Percentiles rank a stretch among this genome's conserved stretches.
These are phyloP conservation scores for Okapia johnstoni DNA, from an alignment of 2,113 vertebrate species.

Conservation along the genomic window DNA sequence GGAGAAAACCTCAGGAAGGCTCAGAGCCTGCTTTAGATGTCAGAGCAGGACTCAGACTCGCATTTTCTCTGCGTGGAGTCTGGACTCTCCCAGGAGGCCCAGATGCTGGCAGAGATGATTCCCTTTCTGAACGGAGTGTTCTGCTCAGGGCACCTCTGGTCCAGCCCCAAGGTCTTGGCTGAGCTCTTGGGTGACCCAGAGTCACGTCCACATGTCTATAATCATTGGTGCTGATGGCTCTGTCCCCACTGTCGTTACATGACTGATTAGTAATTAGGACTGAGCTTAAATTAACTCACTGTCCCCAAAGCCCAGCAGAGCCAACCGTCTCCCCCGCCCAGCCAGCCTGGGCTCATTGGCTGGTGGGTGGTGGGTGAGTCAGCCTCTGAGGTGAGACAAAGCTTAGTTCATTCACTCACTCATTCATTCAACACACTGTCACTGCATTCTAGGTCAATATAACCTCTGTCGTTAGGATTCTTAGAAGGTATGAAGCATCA, in stretches of 20 bases:
- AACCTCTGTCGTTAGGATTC: no score
- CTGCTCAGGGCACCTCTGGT: fast-evolving
- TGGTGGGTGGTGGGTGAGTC: neutral
- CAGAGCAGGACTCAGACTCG: fast-evolving
- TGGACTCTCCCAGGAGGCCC: neutral
- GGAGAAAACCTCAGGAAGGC: neutral
- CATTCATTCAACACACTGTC: neutral
- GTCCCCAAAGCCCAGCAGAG: neutral
- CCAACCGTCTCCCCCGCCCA: fast-evolving
- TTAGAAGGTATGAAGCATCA: fast-evolving
- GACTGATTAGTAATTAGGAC: neutral
- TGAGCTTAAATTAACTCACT: neutral
- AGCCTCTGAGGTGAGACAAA: fast-evolving
- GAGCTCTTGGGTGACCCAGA: neutral
- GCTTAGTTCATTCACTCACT: neutral
- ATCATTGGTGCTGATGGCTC: fast-evolving
- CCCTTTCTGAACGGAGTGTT: fast-evolving
- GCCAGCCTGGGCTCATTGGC: neutral
- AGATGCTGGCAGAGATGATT: neutral
- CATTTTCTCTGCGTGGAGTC: fast-evolving
- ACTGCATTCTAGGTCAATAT: fast-evolving
- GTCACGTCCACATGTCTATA: fast-evolving
- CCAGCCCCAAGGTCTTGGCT: fast-evolving
- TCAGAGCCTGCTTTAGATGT: neutral
- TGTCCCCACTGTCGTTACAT: fast-evolving